A percentile compares a stretch with the other conserved stretches of the same genome.
Evolutionary conservation across 2,888 invertebrate genomes (phyloP).

Genomic region (Stenodera caucasica): DNA sequence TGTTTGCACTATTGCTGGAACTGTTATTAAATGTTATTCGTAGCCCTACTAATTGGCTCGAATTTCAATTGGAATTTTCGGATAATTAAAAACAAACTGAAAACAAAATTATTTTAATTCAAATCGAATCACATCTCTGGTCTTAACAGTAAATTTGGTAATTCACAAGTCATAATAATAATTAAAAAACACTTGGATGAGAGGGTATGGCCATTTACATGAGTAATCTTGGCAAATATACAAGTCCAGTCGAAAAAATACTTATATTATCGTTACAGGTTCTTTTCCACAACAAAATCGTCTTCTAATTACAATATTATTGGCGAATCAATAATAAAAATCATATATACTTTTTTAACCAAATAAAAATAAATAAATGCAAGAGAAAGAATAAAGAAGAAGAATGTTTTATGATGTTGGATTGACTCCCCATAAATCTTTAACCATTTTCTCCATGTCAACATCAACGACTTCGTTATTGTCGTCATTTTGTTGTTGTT

Average conservation of each 20-base stretch:
- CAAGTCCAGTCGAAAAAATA: conserved; percentile 26
- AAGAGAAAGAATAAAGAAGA: conserved; percentile 17
- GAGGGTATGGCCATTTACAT: conserved; percentile 29
- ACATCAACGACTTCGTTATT: conserved; percentile 65
- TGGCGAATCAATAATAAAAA: conserved; percentile 10
- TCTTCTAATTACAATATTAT: conserved; percentile 15
- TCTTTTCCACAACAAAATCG: conserved; percentile 6
- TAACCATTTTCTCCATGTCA: conserved; percentile 78
- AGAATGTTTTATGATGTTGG: conserved; percentile 15
- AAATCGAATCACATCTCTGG: conserved; percentile 50
- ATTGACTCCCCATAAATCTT: conserved; percentile 58
- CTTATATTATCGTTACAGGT: conserved; percentile 25
- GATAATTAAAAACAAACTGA: conserved; percentile 3
- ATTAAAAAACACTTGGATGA: conserved; percentile 40
- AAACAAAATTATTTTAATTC: conserved; percentile 42
- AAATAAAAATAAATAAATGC: conserved; percentile 21
- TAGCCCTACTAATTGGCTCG: too few relatives aligned
- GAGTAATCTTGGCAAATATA: conserved; percentile 27
- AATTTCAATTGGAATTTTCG: neutral
- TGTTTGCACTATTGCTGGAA: too few relatives aligned
- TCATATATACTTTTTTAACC: conserved; percentile 22
- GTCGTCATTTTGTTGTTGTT: conserved; percentile 28
- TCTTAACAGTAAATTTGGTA: conserved; percentile 42
- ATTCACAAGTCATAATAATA: conserved; percentile 41
- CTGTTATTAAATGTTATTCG: too few relatives aligned